A percentile compares a stretch with the other conserved stretches of the same genome.
Conservation (phyloP, 2,888 invertebrate species). For the Alloscopus bannaensis region DNA sequence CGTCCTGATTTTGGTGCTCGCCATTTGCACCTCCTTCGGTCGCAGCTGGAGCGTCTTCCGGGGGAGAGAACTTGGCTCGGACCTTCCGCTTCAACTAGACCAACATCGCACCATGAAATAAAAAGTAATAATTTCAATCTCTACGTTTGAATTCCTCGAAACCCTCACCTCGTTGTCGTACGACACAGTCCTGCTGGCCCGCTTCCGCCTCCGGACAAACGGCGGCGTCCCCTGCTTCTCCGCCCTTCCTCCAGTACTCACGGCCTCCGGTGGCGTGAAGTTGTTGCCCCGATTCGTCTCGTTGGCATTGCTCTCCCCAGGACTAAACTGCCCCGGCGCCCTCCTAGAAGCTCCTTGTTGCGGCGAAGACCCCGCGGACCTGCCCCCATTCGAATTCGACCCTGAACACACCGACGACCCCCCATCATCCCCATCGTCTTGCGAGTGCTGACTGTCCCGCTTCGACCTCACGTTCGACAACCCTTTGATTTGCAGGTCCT, state of each 20-base stretch:
- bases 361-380: neutral
- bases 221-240: neutral
- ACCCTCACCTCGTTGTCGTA: conserved; percentile 44
- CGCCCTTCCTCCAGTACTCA: conserved; percentile 9
- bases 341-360: neutral
- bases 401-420: conserved; percentile 1
- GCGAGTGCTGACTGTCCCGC: conserved; percentile 21
- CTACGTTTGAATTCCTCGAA: conserved; percentile 1
- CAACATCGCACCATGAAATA: neutral
- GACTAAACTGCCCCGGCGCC: neutral
- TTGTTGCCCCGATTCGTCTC: too few species aligned
- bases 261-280: neutral
- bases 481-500: conserved; percentile 77
- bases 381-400: neutral
- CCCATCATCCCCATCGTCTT: conserved; percentile 28
- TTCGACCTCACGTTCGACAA: conserved; percentile 75
- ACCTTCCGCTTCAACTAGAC: conserved; percentile 44
- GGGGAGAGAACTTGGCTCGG: conserved; percentile 5
- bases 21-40: neutral
- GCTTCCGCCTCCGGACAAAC: conserved; percentile 26
- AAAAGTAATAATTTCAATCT: neutral
- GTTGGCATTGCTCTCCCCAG: neutral
- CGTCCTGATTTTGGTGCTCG: conserved; percentile 15
- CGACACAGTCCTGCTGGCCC: conserved; percentile 31
- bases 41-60: neutral